Percentiles rank a stretch among this genome's conserved stretches.
phyloP scores from a whole-genome alignment of 2,797 vertebrate species.

The Synaphobranchus kaupii region DNA sequence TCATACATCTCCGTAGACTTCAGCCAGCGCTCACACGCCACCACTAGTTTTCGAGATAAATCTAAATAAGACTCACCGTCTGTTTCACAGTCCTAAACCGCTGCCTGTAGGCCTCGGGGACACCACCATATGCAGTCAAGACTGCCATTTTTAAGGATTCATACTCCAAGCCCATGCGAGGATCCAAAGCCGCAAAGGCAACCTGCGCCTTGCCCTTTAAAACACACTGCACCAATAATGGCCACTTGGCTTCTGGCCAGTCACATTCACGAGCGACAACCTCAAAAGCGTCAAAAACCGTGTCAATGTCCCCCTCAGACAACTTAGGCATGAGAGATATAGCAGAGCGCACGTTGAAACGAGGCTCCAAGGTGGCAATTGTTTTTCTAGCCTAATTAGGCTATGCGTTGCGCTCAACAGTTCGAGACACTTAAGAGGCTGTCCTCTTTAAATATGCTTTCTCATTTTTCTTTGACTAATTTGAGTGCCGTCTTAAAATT shows the following conservation, averaged over 20 bases:
- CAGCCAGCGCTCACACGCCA: neutral
- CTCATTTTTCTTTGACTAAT: too few species aligned
- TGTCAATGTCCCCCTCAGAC: neutral
- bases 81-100: neutral
- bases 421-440: too few species aligned
- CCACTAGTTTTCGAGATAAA: too few species aligned
- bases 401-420: too few species aligned
- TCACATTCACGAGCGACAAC: neutral
- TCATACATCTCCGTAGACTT: neutral
- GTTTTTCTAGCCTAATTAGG: too few species aligned
- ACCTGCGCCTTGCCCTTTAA: neutral
- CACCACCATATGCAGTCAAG: neutral
- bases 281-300: neutral
- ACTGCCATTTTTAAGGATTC: neutral
- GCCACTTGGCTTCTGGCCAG: neutral
- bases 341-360: neutral
- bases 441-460: too few species aligned
- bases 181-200: neutral
- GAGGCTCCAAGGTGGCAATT: too few species aligned
- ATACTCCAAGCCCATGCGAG: neutral
- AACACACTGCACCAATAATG: neutral
- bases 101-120: neutral
- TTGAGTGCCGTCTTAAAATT: too few species aligned
- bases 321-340: neutral
- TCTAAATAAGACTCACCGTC: neutral